Conservation (phyloP, 2,113 vertebrate genomes). For the Sinocyclocheilus rhinocerous region DNA sequence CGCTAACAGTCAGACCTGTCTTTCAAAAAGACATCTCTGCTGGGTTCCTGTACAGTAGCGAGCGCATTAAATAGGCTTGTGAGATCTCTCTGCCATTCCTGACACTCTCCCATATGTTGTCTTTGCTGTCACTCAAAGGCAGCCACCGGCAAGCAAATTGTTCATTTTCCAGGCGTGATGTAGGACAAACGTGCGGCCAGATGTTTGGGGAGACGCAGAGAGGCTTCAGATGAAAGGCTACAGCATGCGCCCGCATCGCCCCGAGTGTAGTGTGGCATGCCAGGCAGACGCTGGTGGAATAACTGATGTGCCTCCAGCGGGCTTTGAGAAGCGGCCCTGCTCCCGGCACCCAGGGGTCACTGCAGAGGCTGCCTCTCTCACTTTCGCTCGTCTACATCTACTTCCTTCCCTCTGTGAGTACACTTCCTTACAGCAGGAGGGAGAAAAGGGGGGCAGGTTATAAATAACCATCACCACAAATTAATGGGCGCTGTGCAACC, state of each 20-base stretch:
- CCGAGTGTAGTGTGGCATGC: conserved; percentile 40
- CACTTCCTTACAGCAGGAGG: conserved; percentile 6
- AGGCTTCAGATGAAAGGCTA: conserved; percentile 55
- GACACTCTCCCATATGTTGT: conserved; percentile 48
- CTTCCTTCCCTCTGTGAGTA: not conserved
- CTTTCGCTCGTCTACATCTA: not conserved
- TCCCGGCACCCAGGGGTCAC: conserved; percentile 45
- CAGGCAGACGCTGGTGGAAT: conserved; percentile 54
- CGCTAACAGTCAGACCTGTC: not conserved
- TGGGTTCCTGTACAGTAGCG: conserved; percentile 26
- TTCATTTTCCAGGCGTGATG: conserved; percentile 44
- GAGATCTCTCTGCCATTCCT: conserved; percentile 34
- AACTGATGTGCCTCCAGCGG: conserved; percentile 45
- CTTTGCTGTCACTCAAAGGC: conserved; percentile 45
- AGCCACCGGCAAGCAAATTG: conserved; percentile 46
- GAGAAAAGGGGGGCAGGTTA: conserved; percentile 23
- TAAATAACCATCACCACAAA: conserved; percentile 52
- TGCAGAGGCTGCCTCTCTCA: not conserved
- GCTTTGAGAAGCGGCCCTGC: conserved; percentile 43
- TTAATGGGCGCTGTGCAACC: conserved; percentile 18
- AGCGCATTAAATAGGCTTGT: conserved; percentile 32
- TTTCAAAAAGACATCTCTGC: conserved; percentile 24
- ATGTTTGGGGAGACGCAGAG: conserved; percentile 54
- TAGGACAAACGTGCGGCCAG: conserved; percentile 55
- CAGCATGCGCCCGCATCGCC: conserved; percentile 26